Conservation (phyloP, 2,113 vertebrate genomes). For the Ictalurus punctatus region DNA sequence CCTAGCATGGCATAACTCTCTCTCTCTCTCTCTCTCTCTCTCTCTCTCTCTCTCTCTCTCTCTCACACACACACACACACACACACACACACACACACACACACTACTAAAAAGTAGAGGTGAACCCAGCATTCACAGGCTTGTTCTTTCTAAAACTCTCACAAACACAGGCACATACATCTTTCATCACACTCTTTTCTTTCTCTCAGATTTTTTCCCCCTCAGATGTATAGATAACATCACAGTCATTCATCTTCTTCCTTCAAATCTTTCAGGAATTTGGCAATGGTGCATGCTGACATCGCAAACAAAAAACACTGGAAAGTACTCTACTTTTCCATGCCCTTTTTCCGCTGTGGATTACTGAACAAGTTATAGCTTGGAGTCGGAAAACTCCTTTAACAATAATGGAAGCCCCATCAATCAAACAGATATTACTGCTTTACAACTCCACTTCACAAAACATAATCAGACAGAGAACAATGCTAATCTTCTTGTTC, state of each 20-base stretch:
- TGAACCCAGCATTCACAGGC: constrained; percentile 14
- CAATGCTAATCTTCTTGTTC: not conserved
- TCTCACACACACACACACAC: not conserved
- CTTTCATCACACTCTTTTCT: constrained; percentile 20
- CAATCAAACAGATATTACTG: not conserved
- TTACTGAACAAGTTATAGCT: constrained; percentile 16
- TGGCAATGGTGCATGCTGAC: constrained; percentile 15
- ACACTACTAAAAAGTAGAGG: not conserved
- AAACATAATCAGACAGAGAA: not conserved
- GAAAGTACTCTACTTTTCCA: constrained; percentile 19
- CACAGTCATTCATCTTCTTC: not conserved
- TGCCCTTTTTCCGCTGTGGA: constrained; percentile 2
- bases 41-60: not conserved
- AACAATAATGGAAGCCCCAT: not conserved
- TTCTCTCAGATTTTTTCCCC: not conserved
- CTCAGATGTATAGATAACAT: constrained; percentile 35
- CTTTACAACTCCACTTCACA: not conserved
- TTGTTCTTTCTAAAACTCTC: not conserved
- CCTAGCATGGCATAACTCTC: not conserved
- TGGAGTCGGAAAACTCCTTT: constrained; percentile 24
- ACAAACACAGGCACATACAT: constrained; percentile 16
- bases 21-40: not conserved
- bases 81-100: not conserved
- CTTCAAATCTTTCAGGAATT: constrained; percentile 30
- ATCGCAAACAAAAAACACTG: constrained; percentile 20